Evolutionary conservation across 2,113 vertebrate genomes (phyloP), one percentile per base, ranked within the genome.

Genomic region (Boleophthalmus pectinirostris): DNA sequence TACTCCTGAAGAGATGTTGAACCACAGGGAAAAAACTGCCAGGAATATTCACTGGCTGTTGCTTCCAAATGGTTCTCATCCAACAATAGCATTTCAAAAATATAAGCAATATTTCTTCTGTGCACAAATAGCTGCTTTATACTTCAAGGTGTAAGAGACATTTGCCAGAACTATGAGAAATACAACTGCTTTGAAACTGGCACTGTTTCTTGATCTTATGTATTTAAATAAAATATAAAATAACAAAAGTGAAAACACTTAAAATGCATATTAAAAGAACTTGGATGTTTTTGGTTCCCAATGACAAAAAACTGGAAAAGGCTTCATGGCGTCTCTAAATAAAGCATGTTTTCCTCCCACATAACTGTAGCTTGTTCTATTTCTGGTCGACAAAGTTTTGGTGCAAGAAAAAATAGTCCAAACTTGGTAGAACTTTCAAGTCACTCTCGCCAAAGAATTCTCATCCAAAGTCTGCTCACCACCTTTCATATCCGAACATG

Each of bases 361-460:
- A 57, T 58, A 45, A 24, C 24, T 24, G 56, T 3, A 24, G 24
- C 5, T 15, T 63, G 69, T 21, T 77, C 68, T 70, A 24, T 57
- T 51, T 70, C 73, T 53, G 33, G 51, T 20, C 18, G 9, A 21
- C 8, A 86, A 89, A 82, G 74, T 88, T 88, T 81, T 15, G 49
- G 78, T 58, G 54, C 58, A 25, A 81, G 51, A 79, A 81, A 79
- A 73, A 80, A 61, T 12, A 66, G 80, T 74, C 75, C 64, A 33
- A 78, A 82, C 85, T 86, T 46, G 78, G 84, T 75, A 68, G 74
- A 89, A 87, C 83, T 90, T 86, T 89, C 71, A 49, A 14, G 65
- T 57, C 38, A 57, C 83, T 64, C 29, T 68, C 25, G 85, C 85
- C 87, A 85, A 57, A 68, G 83, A 79, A 60, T 11, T 12, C 70